Evolutionary conservation across 2,113 vertebrate genomes (phyloP), one percentile per base, ranked within the genome.

Genomic region (Cinclus mexicanus): DNA sequence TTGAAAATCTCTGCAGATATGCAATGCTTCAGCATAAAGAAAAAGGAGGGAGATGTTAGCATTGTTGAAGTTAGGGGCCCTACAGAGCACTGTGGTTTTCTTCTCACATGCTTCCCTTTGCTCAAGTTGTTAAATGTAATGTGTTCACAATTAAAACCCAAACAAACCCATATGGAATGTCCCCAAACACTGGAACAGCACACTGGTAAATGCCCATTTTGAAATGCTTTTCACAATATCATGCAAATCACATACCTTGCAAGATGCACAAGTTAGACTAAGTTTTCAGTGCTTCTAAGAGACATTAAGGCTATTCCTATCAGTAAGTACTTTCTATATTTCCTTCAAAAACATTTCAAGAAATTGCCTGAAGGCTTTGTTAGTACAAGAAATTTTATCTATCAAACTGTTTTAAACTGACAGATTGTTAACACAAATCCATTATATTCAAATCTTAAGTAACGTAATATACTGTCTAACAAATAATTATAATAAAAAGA

Each of bases 391-490:
- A 95, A 94, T 85, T 95, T 94, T 65, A 56, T 92, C 93, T 96
- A 75, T 96, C 89, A 87, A 94, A 95, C 74, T 91, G 56, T 37
- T 97, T 96, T 91, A 91, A 96, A 93, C 28, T 96, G 91, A 94
- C 83, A 94, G 68, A 81, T 83, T 57, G n/a, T 74, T 96, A 94
- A 94, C 81, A 63, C 61, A 92, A 96, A 89, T 93, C 93, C 67
- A 28, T 90, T 91, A 21, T 92, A 81, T 64, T 77, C 5, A 94
- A 50, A 93, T 87, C 63, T 50, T 83, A 71, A 68, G 33, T 87
- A 41, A 96, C 95, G 91, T 91, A 79, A 69, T 65, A 64, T 60
- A 79, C 72, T 83, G 37, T 69, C 87, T 90, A 93, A 83, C 61
- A 96, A 85, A 95, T 95, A 96, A 83, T 86, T 84, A 35, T 17